Percentiles rank a stretch among this genome's conserved stretches.
phyloP scores from a whole-genome alignment of 2,113 vertebrate species.

The Athene noctua region DNA sequence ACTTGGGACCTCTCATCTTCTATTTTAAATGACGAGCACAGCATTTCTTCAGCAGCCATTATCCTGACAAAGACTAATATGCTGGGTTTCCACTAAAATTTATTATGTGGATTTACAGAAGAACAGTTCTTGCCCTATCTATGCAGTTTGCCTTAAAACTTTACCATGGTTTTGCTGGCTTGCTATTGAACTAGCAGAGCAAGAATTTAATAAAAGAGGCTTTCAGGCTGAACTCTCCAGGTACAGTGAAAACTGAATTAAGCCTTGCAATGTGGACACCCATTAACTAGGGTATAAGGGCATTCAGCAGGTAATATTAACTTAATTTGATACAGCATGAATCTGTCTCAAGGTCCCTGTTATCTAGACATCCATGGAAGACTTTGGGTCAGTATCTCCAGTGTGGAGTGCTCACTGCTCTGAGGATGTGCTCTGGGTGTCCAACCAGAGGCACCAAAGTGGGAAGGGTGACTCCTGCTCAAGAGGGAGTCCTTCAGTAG shows the following conservation, averaged over 20 bases:
- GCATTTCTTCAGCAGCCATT: not conserved
- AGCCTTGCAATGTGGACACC: not conserved
- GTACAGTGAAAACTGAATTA: conserved; percentile 27
- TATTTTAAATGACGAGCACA: not conserved
- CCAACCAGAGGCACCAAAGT: not conserved
- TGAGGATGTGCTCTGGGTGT: not conserved
- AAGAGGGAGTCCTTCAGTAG: not conserved
- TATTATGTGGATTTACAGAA: conserved; percentile 26
- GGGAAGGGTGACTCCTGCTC: not conserved
- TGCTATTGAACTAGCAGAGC: not conserved
- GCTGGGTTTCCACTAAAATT: not conserved
- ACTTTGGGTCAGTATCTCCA: not conserved
- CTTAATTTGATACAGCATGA: not conserved
- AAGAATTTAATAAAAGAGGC: conserved; percentile 7
- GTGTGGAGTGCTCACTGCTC: accelerated
- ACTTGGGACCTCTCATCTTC: not conserved
- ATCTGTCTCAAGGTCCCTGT: not conserved
- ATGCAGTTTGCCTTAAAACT: not conserved
- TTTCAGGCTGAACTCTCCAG: conserved; percentile 9
- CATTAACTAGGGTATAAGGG: not conserved
- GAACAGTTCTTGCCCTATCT: not conserved
- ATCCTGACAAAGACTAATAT: not conserved
- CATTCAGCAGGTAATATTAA: not conserved
- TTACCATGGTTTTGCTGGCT: not conserved
- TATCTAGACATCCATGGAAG: not conserved